Base-by-base conservation (phyloP, 2,888 invertebrate species). In the Eupithecia subumbrata region DNA sequence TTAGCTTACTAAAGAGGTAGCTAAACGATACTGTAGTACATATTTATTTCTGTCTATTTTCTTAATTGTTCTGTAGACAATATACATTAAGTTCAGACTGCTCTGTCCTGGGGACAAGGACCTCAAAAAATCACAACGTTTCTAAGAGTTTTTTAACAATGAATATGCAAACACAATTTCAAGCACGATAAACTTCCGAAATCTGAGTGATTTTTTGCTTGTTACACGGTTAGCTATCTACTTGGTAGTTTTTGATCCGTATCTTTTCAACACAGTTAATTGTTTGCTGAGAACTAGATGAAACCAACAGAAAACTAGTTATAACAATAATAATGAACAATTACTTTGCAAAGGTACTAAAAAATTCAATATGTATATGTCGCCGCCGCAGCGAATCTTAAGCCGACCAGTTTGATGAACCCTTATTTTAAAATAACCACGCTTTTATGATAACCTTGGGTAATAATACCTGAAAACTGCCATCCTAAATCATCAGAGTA, bases 121-220 rank as follows among this genome's bases (percentile, higher is more conserved):
- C 56, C 56, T 56, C 22, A 25, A 60, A 60, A 25, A 22, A 60
- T 25, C 12, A 25, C 22, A 1, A 22, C 5, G 60, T 22, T 67
- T 67, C 37, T 37, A 22, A 22, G 5, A 25, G 76, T 77, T 80
- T 79, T 78, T 80, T 69, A 75, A 75, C 45, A 68, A 74, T 77
- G 72, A 72, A 72, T 77, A 77, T 71, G 72, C 68, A 74, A 72
- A 77, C 71, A 81, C 80, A 78, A 81, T 81, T 80, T 81, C 81
- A 81, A 79, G 81, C 81, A 76, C 80, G 69, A 79, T 81, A 80
- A 81, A 81, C 56, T 74, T 64, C 52, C 45, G 64, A 52, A 76
- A 77, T 72, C 76, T 73, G 73, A 69, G 66, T 56, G 37, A 74
- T 30, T 74, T 78, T 78, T 74, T 78, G 79, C 76, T 78, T 76